Conservation (phyloP, 2,797 vertebrate genomes). For the Spondyliosoma cantharus region DNA sequence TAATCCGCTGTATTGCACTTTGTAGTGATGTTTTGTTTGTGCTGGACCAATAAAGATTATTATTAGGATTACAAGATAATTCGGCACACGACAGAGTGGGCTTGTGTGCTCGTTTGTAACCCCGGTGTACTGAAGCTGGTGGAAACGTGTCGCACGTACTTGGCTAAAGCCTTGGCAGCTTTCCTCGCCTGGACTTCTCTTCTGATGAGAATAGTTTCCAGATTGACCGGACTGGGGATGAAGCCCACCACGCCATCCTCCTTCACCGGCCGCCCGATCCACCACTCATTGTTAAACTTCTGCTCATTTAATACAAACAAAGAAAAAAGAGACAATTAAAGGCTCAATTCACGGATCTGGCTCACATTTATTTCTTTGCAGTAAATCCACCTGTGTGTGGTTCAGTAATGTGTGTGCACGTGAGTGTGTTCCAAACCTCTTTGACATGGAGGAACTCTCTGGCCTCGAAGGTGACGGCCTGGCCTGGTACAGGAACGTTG, state of each 20-base stretch:
- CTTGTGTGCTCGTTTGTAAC: background rate
- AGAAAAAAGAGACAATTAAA: background rate
- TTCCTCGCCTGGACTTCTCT: conserved; percentile 98
- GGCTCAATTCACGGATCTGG: background rate
- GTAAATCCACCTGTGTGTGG: no score
- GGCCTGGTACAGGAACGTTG: conserved; percentile 94
- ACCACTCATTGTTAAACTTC: conserved; percentile 99
- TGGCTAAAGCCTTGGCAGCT: conserved; percentile 91
- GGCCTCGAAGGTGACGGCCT: conserved; percentile 96
- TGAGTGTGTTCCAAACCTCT: conserved; percentile 87
- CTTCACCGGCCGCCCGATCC: conserved; percentile 96
- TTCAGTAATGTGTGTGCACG: no score
- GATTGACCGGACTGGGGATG: conserved; percentile 97
- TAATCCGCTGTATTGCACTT: conserved; percentile 31
- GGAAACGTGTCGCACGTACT: conserved; percentile 61
- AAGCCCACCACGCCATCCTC: conserved; percentile 98
- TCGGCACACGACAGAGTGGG: background rate
- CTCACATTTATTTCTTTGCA: background rate
- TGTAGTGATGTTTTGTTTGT: conserved; percentile 21
- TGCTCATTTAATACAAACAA: conserved; percentile 58
- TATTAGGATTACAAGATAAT: conserved; percentile 29
- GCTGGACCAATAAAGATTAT: conserved; percentile 39
- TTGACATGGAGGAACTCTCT: conserved; percentile 99
- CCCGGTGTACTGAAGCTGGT: background rate
- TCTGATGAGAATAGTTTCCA: conserved; percentile 97